Percentiles rank a stretch among this genome's conserved stretches.
These are phyloP conservation scores for Montipora sp. DNA, from an alignment of 64 coral and sea anemone genomes.

Conservation along the genomic window DNA sequence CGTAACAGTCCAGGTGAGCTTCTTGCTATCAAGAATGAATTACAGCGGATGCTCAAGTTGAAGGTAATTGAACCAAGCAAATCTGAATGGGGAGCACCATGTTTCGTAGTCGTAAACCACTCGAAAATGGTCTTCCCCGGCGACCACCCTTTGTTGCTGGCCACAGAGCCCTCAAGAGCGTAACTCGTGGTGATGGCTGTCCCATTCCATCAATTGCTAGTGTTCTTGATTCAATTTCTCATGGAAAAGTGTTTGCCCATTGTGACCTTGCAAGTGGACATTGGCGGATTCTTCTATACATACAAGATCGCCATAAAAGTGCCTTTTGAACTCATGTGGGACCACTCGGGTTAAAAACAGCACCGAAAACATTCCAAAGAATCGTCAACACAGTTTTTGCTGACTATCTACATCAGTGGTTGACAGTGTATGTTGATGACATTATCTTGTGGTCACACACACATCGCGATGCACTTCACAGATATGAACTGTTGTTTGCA, in stretches of 20 bases:
- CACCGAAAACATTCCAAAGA: too few relatives aligned
- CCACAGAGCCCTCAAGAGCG: constrained; percentile 32
- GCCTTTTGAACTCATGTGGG: constrained; percentile 23
- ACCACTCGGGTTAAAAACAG: constrained; percentile 19
- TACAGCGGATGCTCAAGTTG: constrained; percentile 61
- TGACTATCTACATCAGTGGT: too few relatives aligned
- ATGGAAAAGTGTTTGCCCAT: background rate
- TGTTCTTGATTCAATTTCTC: constrained; percentile 16
- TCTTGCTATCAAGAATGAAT: constrained; percentile 41
- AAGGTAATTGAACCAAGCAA: constrained; percentile 61
- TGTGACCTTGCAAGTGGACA: constrained; percentile 33
- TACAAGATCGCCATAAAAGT: constrained; percentile 11
- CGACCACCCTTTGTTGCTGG: constrained; percentile 61
- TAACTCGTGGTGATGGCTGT: constrained; percentile 29
- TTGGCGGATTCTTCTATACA: constrained; percentile 35
- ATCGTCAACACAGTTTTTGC: too few relatives aligned
- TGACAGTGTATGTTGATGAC: too few relatives aligned
- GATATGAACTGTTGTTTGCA: too few relatives aligned
- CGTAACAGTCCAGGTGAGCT: constrained; percentile 52
- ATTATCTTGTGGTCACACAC: too few relatives aligned
- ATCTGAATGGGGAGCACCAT: constrained; percentile 66
- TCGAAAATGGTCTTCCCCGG: constrained; percentile 49
- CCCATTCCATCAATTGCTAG: constrained; percentile 9
- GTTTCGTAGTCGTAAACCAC: constrained; percentile 56
- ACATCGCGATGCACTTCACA: too few relatives aligned